phyloP scores from a whole-genome alignment of 1,140 invertebrate genomes.

The Yoshiicerus persimilis region DNA sequence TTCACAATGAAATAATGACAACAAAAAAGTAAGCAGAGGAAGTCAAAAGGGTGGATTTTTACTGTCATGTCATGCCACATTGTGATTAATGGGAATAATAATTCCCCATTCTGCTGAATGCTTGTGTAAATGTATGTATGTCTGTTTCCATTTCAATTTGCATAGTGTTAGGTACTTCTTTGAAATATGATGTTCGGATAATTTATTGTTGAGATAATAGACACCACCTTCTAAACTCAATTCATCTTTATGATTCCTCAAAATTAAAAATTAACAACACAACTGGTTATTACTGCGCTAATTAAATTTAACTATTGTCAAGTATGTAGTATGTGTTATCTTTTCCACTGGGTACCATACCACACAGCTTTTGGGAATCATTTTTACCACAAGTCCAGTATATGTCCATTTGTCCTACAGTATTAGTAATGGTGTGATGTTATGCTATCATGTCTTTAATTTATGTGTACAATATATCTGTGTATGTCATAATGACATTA shows the following conservation, averaged over 20 bases:
- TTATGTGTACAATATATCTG: neutral
- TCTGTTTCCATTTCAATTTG: neutral
- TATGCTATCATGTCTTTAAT: neutral
- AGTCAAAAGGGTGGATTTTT: neutral
- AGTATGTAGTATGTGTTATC: neutral
- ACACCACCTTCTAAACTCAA: neutral
- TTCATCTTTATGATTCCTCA: neutral
- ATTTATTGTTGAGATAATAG: neutral
- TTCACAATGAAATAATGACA: neutral
- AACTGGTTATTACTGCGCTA: neutral
- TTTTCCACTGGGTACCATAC: neutral
- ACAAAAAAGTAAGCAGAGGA: neutral
- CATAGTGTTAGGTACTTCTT: neutral
- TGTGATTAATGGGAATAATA: neutral
- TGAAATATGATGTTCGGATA: neutral
- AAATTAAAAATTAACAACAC: neutral
- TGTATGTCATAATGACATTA: neutral
- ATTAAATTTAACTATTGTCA: neutral
- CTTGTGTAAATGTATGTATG: neutral
- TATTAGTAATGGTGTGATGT: no score
- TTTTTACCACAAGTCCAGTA: no score
- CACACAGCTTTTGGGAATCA: no score
- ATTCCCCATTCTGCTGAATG: no score
- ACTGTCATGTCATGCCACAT: neutral
- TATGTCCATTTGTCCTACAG: no score